A percentile compares a stretch with the other conserved stretches of the same genome.
Evolutionary conservation across 2,888 invertebrate species (phyloP).

Genomic region (Synanthedon formicaeformis): DNA sequence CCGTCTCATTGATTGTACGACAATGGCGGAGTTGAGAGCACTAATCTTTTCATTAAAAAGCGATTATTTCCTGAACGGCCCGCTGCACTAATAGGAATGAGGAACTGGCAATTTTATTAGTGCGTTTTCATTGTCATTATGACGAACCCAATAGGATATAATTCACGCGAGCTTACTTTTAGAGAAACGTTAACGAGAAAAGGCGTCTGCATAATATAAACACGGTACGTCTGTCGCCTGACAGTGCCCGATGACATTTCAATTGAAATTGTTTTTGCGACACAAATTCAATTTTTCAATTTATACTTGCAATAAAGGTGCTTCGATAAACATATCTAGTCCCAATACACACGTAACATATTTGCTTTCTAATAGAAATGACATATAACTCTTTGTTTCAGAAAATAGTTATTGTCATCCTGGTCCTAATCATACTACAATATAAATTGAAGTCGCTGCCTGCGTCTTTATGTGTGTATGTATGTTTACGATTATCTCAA

Average conservation of each 20-base stretch:
- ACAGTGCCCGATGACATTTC: constrained; percentile 58
- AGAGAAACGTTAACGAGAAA: not conserved
- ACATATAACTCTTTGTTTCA: too few species aligned
- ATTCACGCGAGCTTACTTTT: constrained; percentile 9
- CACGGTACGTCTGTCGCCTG: constrained; percentile 18
- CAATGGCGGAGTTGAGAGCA: constrained; percentile 32
- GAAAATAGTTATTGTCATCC: too few species aligned
- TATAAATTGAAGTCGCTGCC: too few species aligned
- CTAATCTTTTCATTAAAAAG: constrained; percentile 71
- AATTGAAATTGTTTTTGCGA: constrained; percentile 60
- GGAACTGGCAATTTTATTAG: constrained; percentile 24
- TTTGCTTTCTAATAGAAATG: too few species aligned
- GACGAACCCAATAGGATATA: constrained; percentile 14
- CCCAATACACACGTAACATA: too few species aligned
- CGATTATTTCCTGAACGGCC: constrained; percentile 65
- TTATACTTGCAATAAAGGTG: too few species aligned
- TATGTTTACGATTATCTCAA: too few species aligned
- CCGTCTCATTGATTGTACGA: constrained; percentile 43
- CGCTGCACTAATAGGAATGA: constrained; percentile 63
- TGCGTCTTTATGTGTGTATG: too few species aligned
- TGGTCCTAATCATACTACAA: too few species aligned
- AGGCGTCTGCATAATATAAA: not conserved
- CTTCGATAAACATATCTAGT: too few species aligned
- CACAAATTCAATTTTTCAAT: too few species aligned
- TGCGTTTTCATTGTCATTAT: constrained; percentile 15